These are phyloP conservation scores for Fringilla coelebs DNA, from an alignment of 2,797 vertebrate species.

Conservation along the genomic window DNA sequence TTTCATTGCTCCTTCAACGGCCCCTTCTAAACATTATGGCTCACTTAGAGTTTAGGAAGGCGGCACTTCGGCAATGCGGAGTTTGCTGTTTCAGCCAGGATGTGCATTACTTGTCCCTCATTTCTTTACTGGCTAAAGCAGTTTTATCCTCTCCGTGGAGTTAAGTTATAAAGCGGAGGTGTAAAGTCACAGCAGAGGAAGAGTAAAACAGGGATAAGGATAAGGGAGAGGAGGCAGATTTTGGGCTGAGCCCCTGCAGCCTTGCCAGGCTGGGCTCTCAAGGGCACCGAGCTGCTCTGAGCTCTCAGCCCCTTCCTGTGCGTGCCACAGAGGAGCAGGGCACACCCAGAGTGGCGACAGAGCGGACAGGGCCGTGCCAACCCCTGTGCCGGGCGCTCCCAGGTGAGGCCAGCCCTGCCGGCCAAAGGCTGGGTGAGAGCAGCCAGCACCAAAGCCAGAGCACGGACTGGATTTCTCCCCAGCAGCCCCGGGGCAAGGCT, in stretches of 20 bases:
- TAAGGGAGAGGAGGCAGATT: not conserved
- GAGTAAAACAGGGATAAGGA: not conserved
- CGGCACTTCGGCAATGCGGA: not conserved
- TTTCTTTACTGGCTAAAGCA: not conserved
- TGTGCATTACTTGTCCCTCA: not conserved
- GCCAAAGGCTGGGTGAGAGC: accelerated
- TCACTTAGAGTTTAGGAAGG: conserved; percentile 51
- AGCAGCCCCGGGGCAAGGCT: not conserved
- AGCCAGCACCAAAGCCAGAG: not conserved
- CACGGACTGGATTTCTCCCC: not conserved
- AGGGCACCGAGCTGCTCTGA: accelerated
- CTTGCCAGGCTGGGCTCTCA: not conserved
- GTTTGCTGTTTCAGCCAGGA: not conserved
- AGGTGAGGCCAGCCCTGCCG: not conserved
- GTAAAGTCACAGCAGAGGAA: not conserved
- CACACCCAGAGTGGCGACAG: accelerated
- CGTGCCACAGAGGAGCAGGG: accelerated
- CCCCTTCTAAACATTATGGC: conserved; percentile 39
- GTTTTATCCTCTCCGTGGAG: not conserved
- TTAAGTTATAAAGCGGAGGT: not conserved
- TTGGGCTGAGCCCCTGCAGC: accelerated
- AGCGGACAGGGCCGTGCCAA: not conserved
- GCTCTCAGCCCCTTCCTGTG: not conserved
- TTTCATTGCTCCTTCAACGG: conserved; percentile 30
- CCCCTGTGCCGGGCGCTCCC: not conserved